These are phyloP conservation scores for Ctenosaura bakeri DNA, from an alignment of 2,797 vertebrate species.

Conservation along the genomic window DNA sequence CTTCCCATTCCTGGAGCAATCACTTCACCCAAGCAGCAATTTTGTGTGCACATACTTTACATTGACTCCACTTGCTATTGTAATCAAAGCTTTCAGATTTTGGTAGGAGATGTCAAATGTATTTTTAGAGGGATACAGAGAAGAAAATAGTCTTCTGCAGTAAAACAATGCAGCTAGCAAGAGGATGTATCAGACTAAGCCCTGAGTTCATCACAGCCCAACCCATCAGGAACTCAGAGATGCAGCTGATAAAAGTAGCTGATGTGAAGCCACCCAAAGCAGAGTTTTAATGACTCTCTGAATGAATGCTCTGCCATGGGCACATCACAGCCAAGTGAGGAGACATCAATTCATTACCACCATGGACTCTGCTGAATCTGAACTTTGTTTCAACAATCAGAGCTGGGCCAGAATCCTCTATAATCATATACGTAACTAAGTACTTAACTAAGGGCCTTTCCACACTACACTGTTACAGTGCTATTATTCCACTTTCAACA, in stretches of 20 bases:
- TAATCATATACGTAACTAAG: too few species aligned
- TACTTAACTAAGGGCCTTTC: too few species aligned
- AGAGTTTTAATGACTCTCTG: background rate
- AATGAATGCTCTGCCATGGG: background rate
- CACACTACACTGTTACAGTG: too few species aligned
- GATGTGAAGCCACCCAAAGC: background rate
- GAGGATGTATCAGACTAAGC: background rate
- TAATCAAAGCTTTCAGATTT: slow-evolving; percentile 69
- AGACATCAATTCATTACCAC: background rate
- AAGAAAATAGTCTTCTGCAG: slow-evolving; percentile 51
- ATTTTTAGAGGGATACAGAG: slow-evolving; percentile 11
- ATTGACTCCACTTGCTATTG: slow-evolving; percentile 63
- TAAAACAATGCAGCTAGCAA: background rate
- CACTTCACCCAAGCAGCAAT: slow-evolving; percentile 71
- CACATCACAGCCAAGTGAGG: background rate
- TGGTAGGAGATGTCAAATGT: slow-evolving; percentile 64
- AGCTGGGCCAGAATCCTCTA: too few species aligned
- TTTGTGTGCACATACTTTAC: slow-evolving; percentile 53
- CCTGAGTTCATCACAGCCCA: background rate
- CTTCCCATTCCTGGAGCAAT: slow-evolving; percentile 70
- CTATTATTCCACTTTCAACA: too few species aligned
- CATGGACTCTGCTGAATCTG: background rate
- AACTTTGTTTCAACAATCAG: background rate
- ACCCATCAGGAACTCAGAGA: background rate
- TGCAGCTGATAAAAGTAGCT: background rate